phyloP scores from a whole-genome alignment of 1,140 invertebrate species.

The Zophobas morio region DNA sequence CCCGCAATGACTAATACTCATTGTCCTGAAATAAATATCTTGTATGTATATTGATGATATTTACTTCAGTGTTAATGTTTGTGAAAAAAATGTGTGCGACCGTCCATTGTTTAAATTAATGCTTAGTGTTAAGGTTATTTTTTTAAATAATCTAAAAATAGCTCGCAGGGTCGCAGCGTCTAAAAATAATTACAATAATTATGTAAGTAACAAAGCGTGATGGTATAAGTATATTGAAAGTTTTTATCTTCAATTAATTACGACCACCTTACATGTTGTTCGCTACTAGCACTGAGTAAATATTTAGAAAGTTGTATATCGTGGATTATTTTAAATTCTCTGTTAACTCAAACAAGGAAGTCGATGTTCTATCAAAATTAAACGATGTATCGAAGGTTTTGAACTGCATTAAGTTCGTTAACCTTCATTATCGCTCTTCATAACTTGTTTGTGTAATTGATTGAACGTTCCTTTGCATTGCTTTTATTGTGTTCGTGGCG shows the following conservation, averaged over 20 bases:
- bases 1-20: neutral
- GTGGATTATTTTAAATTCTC: constrained; percentile 17
- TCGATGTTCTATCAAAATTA: constrained; percentile 25
- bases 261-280: neutral
- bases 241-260: neutral
- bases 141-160: constrained; percentile 34
- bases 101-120: constrained; percentile 23
- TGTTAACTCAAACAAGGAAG: constrained; percentile 15
- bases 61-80: neutral
- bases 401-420: constrained; percentile 38
- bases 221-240: neutral
- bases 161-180: constrained; percentile 12
- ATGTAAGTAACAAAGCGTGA: neutral
- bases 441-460: constrained; percentile 41
- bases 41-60: neutral
- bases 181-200: constrained; percentile 29
- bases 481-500: neutral
- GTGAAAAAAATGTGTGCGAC: constrained; percentile 23
- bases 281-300: neutral
- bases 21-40: neutral
- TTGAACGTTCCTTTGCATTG: constrained; percentile 30
- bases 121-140: constrained; percentile 17
- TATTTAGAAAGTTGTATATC: constrained; percentile 27
- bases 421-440: constrained; percentile 38
- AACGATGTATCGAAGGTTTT: constrained; percentile 31